Base-by-base conservation (phyloP, 2,113 vertebrate species). In the Raja brachyura region DNA sequence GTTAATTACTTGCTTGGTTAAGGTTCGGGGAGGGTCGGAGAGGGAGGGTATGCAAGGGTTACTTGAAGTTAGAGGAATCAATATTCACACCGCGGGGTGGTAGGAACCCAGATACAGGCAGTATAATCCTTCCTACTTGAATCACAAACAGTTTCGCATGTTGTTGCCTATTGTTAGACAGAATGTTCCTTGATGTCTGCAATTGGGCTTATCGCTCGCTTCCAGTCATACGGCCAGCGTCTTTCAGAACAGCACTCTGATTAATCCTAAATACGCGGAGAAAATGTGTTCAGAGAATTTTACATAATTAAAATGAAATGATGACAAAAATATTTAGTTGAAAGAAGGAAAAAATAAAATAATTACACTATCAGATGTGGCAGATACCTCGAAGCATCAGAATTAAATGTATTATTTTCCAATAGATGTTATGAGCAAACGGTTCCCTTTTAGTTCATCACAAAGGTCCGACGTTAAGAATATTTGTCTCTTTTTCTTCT, bases 221-320 rank as follows among this genome's bases (percentile, higher is more conserved):
- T 88, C n/a, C 28, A 63, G 56, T 66, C 56, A 63, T 63, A 88
- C 18, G 61, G 28, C 81, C 56, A 13, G 22, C 14, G 25, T 11
- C 81, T 86, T 56, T 86, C 10, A n/a, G 54, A 86, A 86, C 81
- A 61, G 54, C 11, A 31, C 81, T 88, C 63, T 88, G 31, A 88
- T 88, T 88, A 88, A 88, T 88, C 83, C 63, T 63, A 88, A 88
- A 88, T 88, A 59, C 31, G 59, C 59, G 6, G 83, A 88, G 59
- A 63, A 88, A 63, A 66, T 88, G 11, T 63, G 83, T 63, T 88
- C 59, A 63, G 83, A 88, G 63, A 88, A 59, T 88, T 88, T 61
- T 63, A 88, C 83, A 66, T 88, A 63, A 88, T 88, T 88, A 88
- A 63, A 88, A 88, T 66, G 59, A 88, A 88, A 88, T 88, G 13